phyloP scores from a whole-genome alignment of 1,140 invertebrate species.

The Metaphire vulgaris region DNA sequence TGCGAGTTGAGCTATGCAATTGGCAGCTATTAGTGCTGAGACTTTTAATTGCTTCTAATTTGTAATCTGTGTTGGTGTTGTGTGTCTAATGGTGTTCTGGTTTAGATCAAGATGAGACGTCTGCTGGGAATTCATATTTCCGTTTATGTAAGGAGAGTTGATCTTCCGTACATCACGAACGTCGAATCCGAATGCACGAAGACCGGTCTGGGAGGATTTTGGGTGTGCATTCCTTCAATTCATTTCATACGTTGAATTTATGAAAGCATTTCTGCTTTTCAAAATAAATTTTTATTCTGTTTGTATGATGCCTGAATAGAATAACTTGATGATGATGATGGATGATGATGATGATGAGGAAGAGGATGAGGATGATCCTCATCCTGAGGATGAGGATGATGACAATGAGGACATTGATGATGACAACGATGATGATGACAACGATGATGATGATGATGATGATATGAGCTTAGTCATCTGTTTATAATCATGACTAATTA shows the following conservation, averaged over 20 bases:
- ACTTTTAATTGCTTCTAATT: too few species aligned
- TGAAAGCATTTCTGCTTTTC: too few species aligned
- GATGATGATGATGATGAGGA: too few species aligned
- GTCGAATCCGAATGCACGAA: constrained; percentile 76
- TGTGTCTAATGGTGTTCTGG: too few species aligned
- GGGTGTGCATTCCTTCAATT: constrained; percentile 52
- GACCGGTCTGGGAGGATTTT: constrained; percentile 80
- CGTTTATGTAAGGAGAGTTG: constrained; percentile 68
- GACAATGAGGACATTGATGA: background rate
- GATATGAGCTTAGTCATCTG: too few species aligned
- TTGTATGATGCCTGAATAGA: background rate
- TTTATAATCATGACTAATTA: constrained; percentile 11
- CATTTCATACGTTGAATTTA: too few species aligned
- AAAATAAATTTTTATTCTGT: too few species aligned
- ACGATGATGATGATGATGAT: too few species aligned
- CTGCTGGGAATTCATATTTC: constrained; percentile 60
- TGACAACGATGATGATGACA: background rate
- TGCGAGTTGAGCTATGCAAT: too few species aligned
- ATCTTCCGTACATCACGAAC: constrained; percentile 70
- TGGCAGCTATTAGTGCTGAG: too few species aligned
- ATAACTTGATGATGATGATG: background rate
- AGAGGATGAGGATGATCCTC: background rate
- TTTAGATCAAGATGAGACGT: constrained; percentile 34
- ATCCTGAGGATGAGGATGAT: background rate
- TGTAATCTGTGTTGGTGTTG: too few species aligned